phyloP scores from a whole-genome alignment of 2,797 vertebrate species.

The Tympanoctomys barrerae region DNA sequence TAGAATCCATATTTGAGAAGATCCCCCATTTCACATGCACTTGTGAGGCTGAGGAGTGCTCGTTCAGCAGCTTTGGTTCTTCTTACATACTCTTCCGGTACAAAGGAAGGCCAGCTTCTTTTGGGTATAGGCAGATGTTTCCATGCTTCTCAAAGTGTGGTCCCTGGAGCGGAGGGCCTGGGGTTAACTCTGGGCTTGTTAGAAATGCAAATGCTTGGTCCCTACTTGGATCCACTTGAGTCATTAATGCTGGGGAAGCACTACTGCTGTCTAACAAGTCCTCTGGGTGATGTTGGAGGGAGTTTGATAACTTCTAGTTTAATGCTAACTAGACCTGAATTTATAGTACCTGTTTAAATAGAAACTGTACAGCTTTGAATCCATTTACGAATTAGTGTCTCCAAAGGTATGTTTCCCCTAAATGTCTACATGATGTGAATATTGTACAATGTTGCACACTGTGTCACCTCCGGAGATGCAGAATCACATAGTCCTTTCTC shows the following conservation, averaged over 20 bases:
- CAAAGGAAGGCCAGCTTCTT: background rate
- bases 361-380: conserved; percentile 41
- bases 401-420: background rate
- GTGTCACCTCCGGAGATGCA: background rate
- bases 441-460: conserved; percentile 23
- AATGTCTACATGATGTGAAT: background rate
- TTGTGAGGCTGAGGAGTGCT: background rate
- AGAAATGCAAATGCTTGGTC: background rate
- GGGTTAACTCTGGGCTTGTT: background rate
- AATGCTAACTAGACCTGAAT: background rate
- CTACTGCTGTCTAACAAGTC: background rate
- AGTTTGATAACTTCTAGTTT: background rate
- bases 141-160: background rate
- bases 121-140: background rate
- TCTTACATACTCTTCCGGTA: background rate
- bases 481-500: background rate
- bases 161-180: background rate
- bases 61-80: background rate
- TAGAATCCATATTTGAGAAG: background rate
- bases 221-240: background rate
- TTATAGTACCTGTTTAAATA: background rate
- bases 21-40: background rate
- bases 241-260: background rate
- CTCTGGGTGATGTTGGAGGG: background rate
- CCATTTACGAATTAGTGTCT: conserved; percentile 39